Conservation (phyloP, 1,140 invertebrate genomes). For the Drosophila pachea region DNA sequence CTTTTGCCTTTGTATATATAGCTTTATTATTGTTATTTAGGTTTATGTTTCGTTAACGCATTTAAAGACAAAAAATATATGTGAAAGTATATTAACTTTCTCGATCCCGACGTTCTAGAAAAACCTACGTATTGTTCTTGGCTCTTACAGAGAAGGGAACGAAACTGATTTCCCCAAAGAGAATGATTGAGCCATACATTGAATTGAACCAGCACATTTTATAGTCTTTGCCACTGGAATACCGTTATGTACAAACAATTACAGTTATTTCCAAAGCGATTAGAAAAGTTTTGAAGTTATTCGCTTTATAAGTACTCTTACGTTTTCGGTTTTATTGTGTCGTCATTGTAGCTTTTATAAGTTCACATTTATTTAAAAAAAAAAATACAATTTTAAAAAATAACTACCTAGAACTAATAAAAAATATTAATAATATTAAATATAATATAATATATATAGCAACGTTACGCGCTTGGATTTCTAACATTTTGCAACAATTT, state of each 20-base stretch:
- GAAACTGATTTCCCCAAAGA: no score
- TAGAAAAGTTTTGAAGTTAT: slow-evolving; percentile 13
- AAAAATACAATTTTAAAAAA: slow-evolving; percentile 77
- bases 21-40: background rate
- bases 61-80: background rate
- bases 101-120: no score
- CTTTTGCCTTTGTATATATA: slow-evolving; percentile 7
- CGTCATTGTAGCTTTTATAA: slow-evolving; percentile 63
- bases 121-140: no score
- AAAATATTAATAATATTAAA: slow-evolving; percentile 70
- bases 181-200: no score
- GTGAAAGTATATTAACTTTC: no score
- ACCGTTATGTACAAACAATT: no score
- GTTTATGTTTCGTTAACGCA: background rate
- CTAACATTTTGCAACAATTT: slow-evolving; percentile 51
- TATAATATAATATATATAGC: slow-evolving; percentile 68
- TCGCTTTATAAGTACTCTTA: slow-evolving; percentile 62
- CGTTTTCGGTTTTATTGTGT: slow-evolving; percentile 62
- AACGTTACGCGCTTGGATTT: slow-evolving; percentile 69
- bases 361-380: slow-evolving; percentile 62
- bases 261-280: background rate
- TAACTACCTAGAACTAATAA: slow-evolving; percentile 75
- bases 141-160: no score
- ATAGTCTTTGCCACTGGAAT: no score
- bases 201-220: no score